These are phyloP conservation scores for Cyaniris semiargus DNA, from an alignment of 2,888 invertebrate species.

Conservation along the genomic window DNA sequence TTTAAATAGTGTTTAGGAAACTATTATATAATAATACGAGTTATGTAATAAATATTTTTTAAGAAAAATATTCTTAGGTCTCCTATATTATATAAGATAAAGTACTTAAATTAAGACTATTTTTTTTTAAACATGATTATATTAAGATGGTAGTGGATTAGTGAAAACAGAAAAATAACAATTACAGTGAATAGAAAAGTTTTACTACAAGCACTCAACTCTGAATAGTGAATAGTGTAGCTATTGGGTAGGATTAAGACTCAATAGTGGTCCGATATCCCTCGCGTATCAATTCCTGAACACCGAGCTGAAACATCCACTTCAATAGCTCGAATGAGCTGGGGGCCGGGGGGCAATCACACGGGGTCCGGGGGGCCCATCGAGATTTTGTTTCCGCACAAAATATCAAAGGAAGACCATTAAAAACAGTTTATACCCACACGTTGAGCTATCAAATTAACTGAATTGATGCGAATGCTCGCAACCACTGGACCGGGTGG, in stretches of 20 bases:
- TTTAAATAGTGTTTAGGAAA: no score
- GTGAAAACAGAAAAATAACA: no score
- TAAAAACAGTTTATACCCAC: conserved; percentile 28
- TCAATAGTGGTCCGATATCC: neutral
- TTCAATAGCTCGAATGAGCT: neutral
- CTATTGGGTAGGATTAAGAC: neutral
- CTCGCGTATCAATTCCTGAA: neutral
- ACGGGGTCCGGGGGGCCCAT: neutral
- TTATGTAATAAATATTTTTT: no score
- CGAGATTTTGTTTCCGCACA: conserved; percentile 26
- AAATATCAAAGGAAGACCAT: conserved; percentile 26
- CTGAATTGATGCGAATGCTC: conserved; percentile 24
- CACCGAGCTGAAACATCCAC: neutral
- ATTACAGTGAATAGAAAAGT: no score
- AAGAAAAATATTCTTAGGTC: no score
- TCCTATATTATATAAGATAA: no score
- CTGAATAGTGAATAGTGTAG: no score
- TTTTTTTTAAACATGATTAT: no score
- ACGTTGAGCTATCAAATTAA: conserved; percentile 26
- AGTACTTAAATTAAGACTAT: no score
- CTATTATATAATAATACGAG: no score
- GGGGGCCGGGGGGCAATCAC: neutral
- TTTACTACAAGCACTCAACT: no score
- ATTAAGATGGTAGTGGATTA: no score
- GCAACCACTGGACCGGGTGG: neutral